A percentile compares a stretch with the other conserved stretches of the same genome.
Conservation (phyloP, 1,140 invertebrate genomes). For the Drosophila nebulosa region DNA sequence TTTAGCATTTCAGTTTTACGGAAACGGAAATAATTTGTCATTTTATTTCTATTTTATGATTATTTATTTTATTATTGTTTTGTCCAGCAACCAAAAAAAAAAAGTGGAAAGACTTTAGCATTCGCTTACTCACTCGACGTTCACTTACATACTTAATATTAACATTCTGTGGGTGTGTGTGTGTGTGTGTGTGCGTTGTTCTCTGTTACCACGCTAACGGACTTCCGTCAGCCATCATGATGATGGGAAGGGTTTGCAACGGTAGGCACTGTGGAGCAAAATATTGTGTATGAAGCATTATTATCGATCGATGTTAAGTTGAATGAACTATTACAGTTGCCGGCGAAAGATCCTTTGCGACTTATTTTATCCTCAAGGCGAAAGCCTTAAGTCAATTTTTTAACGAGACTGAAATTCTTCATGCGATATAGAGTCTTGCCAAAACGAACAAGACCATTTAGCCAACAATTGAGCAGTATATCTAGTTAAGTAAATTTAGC, state of each 20-base stretch:
- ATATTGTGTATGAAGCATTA: neutral
- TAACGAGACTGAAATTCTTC: too few species aligned
- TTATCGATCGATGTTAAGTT: neutral
- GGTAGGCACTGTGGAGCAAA: neutral
- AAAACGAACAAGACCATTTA: too few species aligned
- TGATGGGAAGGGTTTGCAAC: neutral
- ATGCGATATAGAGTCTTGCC: too few species aligned
- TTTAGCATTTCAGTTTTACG: constrained; percentile 27
- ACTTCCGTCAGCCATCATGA: constrained; percentile 36
- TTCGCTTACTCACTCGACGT: constrained; percentile 20
- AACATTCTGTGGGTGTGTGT: constrained; percentile 26
- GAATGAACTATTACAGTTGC: neutral
- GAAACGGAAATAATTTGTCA: constrained; percentile 68
- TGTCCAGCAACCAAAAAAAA: constrained; percentile 5
- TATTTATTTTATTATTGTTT: constrained; percentile 51
- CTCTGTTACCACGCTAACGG: constrained; percentile 26
- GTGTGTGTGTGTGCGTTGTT: neutral
- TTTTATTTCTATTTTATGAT: constrained; percentile 64
- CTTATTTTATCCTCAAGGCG: too few species aligned
- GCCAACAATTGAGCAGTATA: too few species aligned
- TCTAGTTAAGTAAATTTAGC: too few species aligned
- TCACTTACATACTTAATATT: constrained; percentile 20
- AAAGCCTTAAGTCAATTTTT: too few species aligned
- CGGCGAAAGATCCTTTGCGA: too few species aligned
- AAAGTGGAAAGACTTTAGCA: neutral